These are phyloP conservation scores for Oreochromis mossambicus DNA, from an alignment of 2,797 vertebrate genomes.

Conservation along the genomic window DNA sequence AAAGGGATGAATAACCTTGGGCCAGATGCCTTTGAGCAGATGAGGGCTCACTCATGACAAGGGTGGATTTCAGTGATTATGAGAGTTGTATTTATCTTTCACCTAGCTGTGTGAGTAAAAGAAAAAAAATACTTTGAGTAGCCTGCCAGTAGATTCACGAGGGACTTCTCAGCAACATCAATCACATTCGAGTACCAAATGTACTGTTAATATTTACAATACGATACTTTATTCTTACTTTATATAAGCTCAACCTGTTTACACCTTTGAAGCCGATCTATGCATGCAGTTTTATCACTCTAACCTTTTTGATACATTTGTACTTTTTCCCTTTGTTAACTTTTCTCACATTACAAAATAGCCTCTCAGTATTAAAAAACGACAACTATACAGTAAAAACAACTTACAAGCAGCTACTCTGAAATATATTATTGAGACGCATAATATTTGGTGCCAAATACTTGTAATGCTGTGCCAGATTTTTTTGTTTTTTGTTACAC, in stretches of 20 bases:
- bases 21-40: conserved; percentile 35
- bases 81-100: conserved; percentile 23
- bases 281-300: conserved; percentile 42
- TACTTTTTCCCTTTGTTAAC: conserved; percentile 27
- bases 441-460: conserved; percentile 45
- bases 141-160: neutral
- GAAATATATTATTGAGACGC: conserved; percentile 17
- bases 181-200: conserved; percentile 21
- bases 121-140: neutral
- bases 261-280: conserved; percentile 10
- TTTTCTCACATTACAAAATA: conserved; percentile 10
- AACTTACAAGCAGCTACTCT: conserved; percentile 12
- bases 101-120: neutral
- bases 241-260: conserved; percentile 44
- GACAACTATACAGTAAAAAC: neutral
- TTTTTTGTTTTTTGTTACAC: neutral
- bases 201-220: neutral
- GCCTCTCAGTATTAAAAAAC: neutral
- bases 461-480: conserved; percentile 31
- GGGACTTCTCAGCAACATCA: neutral
- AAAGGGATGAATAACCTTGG: neutral
- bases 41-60: conserved; percentile 23
- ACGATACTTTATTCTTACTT: conserved; percentile 20
- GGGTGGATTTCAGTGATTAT: conserved; percentile 11
- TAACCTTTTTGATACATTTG: conserved; percentile 61